These are phyloP conservation scores for Eretmochelys imbricata DNA, from an alignment of 2,113 vertebrate species.

Conservation along the genomic window DNA sequence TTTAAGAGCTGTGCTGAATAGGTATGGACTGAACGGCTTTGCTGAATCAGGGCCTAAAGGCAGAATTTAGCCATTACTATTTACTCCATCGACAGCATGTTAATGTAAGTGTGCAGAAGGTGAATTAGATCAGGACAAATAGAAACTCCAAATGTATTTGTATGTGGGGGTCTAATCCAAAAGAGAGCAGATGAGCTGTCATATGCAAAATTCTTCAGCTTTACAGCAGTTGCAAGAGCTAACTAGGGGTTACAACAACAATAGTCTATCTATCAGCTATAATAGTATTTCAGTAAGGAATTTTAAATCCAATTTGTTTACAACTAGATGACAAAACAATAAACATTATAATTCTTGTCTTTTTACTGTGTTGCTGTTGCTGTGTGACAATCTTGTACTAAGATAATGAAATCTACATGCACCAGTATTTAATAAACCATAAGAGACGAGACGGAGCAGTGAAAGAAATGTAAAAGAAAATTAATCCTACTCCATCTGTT, in stretches of 20 bases:
- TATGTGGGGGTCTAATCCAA: background rate
- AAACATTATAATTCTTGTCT: constrained; percentile 30
- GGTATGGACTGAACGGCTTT: background rate
- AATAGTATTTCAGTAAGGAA: constrained; percentile 36
- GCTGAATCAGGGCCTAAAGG: background rate
- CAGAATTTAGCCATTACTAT: background rate
- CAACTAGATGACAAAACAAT: constrained; percentile 42
- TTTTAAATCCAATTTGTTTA: constrained; percentile 56
- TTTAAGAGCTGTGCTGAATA: background rate
- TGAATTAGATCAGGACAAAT: background rate
- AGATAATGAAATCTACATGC: constrained; percentile 45
- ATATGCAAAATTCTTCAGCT: background rate
- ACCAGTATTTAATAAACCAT: constrained; percentile 20
- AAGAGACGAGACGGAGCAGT: constrained; percentile 7
- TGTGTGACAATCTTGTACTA: constrained; percentile 45
- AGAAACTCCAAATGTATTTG: background rate
- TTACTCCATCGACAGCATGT: background rate
- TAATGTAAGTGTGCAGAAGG: background rate
- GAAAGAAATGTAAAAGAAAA: constrained; percentile 33
- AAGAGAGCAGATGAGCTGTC: background rate
- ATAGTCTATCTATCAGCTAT: constrained; percentile 2
- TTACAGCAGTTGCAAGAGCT: constrained; percentile 1
- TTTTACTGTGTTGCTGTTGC: constrained; percentile 33
- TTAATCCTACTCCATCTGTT: constrained; percentile 46
- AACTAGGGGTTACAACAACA: background rate